A percentile compares a stretch with the other conserved stretches of the same genome.
These are phyloP conservation scores for Lissonota sp. DNA, from an alignment of 2,888 invertebrate genomes.

Conservation along the genomic window DNA sequence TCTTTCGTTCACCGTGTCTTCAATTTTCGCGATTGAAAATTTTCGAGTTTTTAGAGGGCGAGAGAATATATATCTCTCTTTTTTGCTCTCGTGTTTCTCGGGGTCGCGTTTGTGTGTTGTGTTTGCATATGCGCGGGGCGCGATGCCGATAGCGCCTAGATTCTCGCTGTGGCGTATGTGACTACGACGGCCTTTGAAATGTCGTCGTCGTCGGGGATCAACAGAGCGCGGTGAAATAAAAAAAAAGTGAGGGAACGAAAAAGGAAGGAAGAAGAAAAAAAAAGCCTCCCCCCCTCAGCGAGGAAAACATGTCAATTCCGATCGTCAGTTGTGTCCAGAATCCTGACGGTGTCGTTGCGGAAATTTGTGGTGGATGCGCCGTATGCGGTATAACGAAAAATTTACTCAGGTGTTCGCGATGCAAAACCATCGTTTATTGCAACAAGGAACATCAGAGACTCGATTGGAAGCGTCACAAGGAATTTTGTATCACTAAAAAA, in stretches of 20 bases:
- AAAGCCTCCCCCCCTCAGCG: constrained; percentile 61
- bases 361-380: constrained; percentile 82
- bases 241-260: not conserved
- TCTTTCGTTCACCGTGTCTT: no score
- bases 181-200: constrained; percentile 67
- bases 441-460: constrained; percentile 91
- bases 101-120: not conserved
- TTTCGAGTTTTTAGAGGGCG: no score
- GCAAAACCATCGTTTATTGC: constrained; percentile 91
- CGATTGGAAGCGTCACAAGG: constrained; percentile 92
- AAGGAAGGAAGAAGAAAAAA: constrained; percentile 61
- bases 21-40: no score
- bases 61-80: no score
- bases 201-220: constrained; percentile 70
- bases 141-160: constrained; percentile 42
- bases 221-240: constrained; percentile 5
- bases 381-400: constrained; percentile 87
- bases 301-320: constrained; percentile 76
- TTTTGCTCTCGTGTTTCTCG: no score
- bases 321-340: constrained; percentile 76
- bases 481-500: constrained; percentile 73
- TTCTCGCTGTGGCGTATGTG: constrained; percentile 68
- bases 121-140: constrained; percentile 18
- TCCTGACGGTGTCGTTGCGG: constrained; percentile 66
- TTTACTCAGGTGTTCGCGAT: constrained; percentile 90